Evolutionary conservation across 1,140 invertebrate species (phyloP).

Genomic region (Halesus radiatus): DNA sequence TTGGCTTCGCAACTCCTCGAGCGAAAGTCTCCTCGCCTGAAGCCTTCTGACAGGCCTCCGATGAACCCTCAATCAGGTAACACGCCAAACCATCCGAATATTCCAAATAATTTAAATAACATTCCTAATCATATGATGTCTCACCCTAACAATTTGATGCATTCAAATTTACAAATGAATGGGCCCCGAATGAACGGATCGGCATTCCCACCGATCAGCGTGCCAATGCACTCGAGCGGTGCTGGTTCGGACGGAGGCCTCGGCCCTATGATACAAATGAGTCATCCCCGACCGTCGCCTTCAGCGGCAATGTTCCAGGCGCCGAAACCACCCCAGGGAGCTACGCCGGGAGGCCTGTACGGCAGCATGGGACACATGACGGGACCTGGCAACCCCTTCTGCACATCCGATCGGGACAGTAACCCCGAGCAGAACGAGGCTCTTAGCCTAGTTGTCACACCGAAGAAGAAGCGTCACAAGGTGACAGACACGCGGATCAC

Average conservation of each 20-base stretch:
- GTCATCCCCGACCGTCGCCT: slow-evolving; percentile 78
- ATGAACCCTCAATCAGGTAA: slow-evolving; percentile 74
- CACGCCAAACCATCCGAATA: slow-evolving; percentile 67
- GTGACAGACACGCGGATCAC: slow-evolving; percentile 96
- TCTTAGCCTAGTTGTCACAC: slow-evolving; percentile 91
- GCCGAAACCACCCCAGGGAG: slow-evolving; percentile 80
- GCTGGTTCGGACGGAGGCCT: slow-evolving; percentile 64
- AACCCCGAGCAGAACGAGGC: slow-evolving; percentile 94
- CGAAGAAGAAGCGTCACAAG: slow-evolving; percentile 97
- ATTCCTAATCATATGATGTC: slow-evolving; percentile 62
- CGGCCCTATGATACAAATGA: slow-evolving; percentile 77
- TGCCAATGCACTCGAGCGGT: slow-evolving; percentile 70
- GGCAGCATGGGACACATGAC: slow-evolving; percentile 66
- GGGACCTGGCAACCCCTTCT: slow-evolving; percentile 78
- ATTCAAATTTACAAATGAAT: slow-evolving; percentile 63
- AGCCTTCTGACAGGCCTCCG: slow-evolving; percentile 77
- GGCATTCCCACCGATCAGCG: slow-evolving; percentile 73
- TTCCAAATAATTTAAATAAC: slow-evolving; percentile 56
- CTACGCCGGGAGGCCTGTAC: slow-evolving; percentile 76
- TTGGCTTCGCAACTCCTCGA: slow-evolving; percentile 85
- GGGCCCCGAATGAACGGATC: slow-evolving; percentile 70
- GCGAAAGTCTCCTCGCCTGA: slow-evolving; percentile 87
- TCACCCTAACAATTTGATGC: slow-evolving; percentile 60
- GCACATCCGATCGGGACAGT: slow-evolving; percentile 74
- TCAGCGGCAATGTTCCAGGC: slow-evolving; percentile 83